Percentiles rank a stretch among this genome's conserved stretches.
These are phyloP conservation scores for Cyrtorhinus lividipennis DNA, from an alignment of 1,140 invertebrate genomes.

Conservation along the genomic window DNA sequence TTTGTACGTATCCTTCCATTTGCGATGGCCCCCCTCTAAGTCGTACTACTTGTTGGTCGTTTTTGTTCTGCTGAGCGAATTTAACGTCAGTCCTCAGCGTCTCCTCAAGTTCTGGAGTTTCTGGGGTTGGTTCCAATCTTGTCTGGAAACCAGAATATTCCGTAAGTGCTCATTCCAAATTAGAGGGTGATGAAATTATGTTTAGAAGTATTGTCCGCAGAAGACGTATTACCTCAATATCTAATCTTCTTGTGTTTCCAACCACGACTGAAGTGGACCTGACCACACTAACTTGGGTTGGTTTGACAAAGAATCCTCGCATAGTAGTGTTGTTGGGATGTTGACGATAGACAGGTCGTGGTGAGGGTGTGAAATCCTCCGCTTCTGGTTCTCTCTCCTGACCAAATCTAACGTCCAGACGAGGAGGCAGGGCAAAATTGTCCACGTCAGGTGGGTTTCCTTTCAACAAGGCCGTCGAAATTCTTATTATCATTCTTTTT, in stretches of 20 bases:
- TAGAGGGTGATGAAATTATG: background rate
- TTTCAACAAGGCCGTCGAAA: too few relatives aligned
- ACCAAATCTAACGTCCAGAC: background rate
- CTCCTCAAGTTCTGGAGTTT: background rate
- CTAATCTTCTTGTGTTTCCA: background rate
- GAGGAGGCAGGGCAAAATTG: too few relatives aligned
- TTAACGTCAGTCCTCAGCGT: conserved; percentile 26
- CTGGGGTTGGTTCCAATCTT: background rate
- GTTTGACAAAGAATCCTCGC: background rate
- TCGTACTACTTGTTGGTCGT: conserved; percentile 34
- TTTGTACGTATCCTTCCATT: conserved; percentile 39
- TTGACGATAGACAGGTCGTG: background rate
- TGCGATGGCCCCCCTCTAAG: conserved; percentile 35
- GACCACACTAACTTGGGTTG: background rate
- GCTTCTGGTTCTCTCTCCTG: background rate
- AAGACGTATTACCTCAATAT: too few relatives aligned
- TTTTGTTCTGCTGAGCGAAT: conserved; percentile 48
- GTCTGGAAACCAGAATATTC: background rate
- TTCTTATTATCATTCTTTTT: too few relatives aligned
- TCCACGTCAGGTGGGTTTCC: too few relatives aligned
- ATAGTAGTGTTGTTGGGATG: background rate
- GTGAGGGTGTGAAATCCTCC: background rate
- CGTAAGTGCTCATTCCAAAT: background rate
- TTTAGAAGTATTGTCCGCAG: too few relatives aligned
- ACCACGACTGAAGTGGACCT: background rate